Evolutionary conservation across 2,888 invertebrate species (phyloP), one percentile per base, ranked within the genome.

Genomic region (Prenolepis imparis): DNA sequence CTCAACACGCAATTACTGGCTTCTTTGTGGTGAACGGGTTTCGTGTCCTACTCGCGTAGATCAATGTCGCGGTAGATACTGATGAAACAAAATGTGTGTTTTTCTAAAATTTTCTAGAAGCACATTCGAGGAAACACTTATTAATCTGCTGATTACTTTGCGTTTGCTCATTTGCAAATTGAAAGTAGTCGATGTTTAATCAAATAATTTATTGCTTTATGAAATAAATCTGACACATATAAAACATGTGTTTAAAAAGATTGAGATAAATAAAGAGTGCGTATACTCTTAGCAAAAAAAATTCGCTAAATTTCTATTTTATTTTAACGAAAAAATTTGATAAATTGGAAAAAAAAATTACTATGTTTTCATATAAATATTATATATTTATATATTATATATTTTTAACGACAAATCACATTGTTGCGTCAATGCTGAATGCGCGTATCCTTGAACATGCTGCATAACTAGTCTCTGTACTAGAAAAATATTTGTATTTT

Each of bases 41-140:
- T 77, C 39, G 55, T 41, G 67, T 77, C 41, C 55, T 41, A 77
- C n/a, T 77, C 55, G n/a, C 67, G 28, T 67, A 28, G 41, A 77
- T 66, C 39, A 55, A 52, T 61, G 61, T 32, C 44, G 28, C 8
- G 48, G 24, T 52, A 52, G 36, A 63, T 57, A 41, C n/a, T n/a
- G 15, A 77, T 18, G 39, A 15, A 66, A 59, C 59, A 24, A 44
- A 21, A 21, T 75, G 21, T 55, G n/a, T n/a, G n/a, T 64, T 52
- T 52, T 77, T 28, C 39, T 39, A 28, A 28, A 39, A 39, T 39
- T 39, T 24, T 36, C 36, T 64, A 3, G 11, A 12, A 41, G 15
- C 15, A n/a, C n/a, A 57, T 15, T 52, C 55, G 55, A 28, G 41
- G 55, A 41, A 41, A 28, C 48, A 57, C 15, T 64, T 15, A 21